A percentile compares a stretch with the other conserved stretches of the same genome.
These are phyloP conservation scores for Drosophila guanche DNA, from an alignment of 1,140 invertebrate genomes.

Conservation along the genomic window DNA sequence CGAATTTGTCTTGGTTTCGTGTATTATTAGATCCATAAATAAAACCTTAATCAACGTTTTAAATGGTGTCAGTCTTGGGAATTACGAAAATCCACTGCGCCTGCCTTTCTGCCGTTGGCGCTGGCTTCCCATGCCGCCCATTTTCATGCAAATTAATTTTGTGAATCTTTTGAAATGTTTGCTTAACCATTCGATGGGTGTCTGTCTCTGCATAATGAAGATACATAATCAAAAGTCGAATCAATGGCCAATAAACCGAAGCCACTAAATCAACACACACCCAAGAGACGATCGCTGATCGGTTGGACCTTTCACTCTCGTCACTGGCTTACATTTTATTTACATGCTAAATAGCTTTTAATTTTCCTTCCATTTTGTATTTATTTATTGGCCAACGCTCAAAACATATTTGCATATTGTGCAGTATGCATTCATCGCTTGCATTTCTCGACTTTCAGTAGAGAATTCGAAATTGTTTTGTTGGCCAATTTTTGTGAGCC, in stretches of 20 bases:
- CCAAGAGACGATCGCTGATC: background rate
- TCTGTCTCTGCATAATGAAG: slow-evolving; percentile 29
- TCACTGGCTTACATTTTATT: slow-evolving; percentile 45
- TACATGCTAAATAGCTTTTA: slow-evolving; percentile 64
- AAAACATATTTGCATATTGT: slow-evolving; percentile 53
- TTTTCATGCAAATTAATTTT: slow-evolving; percentile 64
- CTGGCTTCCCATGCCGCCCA: slow-evolving; percentile 48
- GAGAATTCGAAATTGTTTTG: slow-evolving; percentile 28
- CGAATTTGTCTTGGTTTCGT: background rate
- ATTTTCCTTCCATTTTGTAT: slow-evolving; percentile 34
- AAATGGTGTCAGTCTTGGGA: slow-evolving; percentile 33
- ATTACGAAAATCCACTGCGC: slow-evolving; percentile 40
- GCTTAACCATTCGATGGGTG: slow-evolving; percentile 21
- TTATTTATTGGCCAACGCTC: slow-evolving; percentile 39
- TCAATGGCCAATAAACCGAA: slow-evolving; percentile 53
- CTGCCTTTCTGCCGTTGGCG: slow-evolving; percentile 1
- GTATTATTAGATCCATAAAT: slow-evolving; percentile 3
- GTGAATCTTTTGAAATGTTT: slow-evolving; percentile 56
- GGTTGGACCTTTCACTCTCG: slow-evolving; percentile 64
- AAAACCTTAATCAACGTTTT: slow-evolving; percentile 28
- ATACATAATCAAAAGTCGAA: slow-evolving; percentile 52
- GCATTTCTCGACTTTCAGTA: slow-evolving; percentile 26
- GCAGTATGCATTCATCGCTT: slow-evolving; percentile 23
- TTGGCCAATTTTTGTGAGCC: slow-evolving; percentile 14
- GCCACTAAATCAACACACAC: slow-evolving; percentile 25